Conservation (phyloP, 2,888 invertebrate species). For the Mechanitis messenoides region DNA sequence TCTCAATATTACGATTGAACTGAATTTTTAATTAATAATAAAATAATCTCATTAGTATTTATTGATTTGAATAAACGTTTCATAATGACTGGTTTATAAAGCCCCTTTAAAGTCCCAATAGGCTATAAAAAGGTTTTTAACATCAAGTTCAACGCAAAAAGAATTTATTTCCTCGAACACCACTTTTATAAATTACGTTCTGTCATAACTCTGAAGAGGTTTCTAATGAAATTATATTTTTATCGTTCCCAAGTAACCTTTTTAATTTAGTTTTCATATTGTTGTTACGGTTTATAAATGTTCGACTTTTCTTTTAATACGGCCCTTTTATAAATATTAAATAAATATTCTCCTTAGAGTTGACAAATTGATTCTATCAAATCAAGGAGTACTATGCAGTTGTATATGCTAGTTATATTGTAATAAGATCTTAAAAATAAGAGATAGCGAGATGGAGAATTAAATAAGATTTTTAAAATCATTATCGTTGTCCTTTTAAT, state of each 20-base stretch:
- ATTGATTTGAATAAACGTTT: slow-evolving; percentile 5
- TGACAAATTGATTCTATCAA: no score
- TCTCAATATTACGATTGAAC: neutral
- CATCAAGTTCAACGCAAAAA: slow-evolving; percentile 21
- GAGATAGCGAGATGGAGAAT: no score
- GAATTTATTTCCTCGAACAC: slow-evolving; percentile 27
- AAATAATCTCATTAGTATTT: neutral
- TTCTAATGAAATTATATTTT: slow-evolving; percentile 30
- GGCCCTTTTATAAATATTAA: no score
- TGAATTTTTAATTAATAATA: neutral
- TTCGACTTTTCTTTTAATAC: slow-evolving; percentile 10
- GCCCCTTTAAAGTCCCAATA: slow-evolving; percentile 12
- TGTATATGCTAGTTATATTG: no score
- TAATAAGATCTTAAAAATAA: no score
- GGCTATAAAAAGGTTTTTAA: slow-evolving; percentile 24
- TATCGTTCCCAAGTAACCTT: slow-evolving; percentile 23
- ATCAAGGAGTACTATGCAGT: no score
- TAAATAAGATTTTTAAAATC: no score
- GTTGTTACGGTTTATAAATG: neutral
- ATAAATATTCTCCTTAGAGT: no score
- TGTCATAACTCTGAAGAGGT: slow-evolving; percentile 27
- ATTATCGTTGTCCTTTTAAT: no score
- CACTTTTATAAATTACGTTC: slow-evolving; percentile 29
- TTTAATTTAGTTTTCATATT: slow-evolving; percentile 20
- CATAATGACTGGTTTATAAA: slow-evolving; percentile 13